Conservation (phyloP, 2,113 vertebrate species). For the Phasianus colchicus region DNA sequence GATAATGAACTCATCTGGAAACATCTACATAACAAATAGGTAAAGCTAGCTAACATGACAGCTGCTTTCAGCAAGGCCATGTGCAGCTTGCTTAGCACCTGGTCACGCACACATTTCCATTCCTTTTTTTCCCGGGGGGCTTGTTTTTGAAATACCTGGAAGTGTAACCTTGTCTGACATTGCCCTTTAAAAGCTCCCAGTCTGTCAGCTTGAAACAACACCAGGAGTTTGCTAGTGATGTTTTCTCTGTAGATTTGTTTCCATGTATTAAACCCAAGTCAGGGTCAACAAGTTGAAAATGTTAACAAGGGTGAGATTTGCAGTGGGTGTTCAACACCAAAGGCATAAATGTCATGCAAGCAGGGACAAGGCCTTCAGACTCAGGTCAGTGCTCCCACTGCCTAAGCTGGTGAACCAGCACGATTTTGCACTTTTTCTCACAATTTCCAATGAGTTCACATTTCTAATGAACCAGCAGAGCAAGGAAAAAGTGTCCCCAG, state of each 20-base stretch:
- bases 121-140: background rate
- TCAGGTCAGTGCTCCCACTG: background rate
- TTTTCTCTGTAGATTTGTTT: background rate
- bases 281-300: background rate
- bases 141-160: background rate
- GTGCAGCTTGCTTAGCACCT: background rate
- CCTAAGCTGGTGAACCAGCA: background rate
- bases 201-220: accelerated
- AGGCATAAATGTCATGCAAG: background rate
- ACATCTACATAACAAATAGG: background rate
- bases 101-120: accelerated
- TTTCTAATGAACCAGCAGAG: background rate
- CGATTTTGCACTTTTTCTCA: background rate
- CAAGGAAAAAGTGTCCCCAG: background rate
- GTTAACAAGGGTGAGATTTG: background rate
- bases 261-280: background rate
- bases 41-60: background rate
- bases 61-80: background rate
- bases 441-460: background rate
- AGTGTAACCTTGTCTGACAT: background rate
- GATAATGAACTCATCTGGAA: background rate
- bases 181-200: background rate
- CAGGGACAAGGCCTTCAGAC: background rate
- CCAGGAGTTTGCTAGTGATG: background rate
- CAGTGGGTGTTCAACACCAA: background rate